Percentiles rank a stretch among this genome's conserved stretches.
Evolutionary conservation across 2,797 vertebrate genomes (phyloP).

Genomic region (Pitangus sulphuratus): DNA sequence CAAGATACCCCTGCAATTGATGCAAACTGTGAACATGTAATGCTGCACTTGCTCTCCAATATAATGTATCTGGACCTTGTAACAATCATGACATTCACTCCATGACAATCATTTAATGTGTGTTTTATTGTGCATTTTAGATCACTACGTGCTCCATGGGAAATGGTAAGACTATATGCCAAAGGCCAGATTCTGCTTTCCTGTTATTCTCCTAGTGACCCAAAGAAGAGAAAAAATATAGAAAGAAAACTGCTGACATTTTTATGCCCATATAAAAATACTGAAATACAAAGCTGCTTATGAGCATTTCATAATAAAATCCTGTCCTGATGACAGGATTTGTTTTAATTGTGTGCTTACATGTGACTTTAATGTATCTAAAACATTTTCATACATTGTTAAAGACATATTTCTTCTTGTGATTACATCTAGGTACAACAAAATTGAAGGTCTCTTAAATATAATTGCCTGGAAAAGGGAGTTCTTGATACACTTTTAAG

Average conservation of each 20-base stretch:
- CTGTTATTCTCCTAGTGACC: background rate
- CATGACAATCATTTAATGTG: background rate
- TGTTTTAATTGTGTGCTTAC: background rate
- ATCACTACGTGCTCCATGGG: background rate
- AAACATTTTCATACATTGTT: background rate
- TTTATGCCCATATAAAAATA: background rate
- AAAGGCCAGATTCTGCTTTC: background rate
- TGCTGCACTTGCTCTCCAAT: rapidly evolving
- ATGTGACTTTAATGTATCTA: background rate
- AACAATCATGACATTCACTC: background rate
- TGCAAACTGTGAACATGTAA: rapidly evolving
- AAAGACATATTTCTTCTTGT: background rate
- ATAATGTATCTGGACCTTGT: background rate
- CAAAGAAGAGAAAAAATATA: background rate
- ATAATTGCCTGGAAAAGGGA: background rate
- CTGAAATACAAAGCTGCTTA: background rate
- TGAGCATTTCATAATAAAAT: background rate
- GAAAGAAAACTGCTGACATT: background rate
- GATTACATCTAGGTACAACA: conserved; percentile 4
- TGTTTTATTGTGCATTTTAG: background rate
- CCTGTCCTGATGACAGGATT: background rate
- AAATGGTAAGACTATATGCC: background rate
- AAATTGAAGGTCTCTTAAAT: conserved; percentile 4
- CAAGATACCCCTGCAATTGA: background rate
- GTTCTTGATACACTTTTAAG: background rate